These are phyloP conservation scores for Agapostemon virescens DNA, from an alignment of 2,888 invertebrate genomes.

Conservation along the genomic window DNA sequence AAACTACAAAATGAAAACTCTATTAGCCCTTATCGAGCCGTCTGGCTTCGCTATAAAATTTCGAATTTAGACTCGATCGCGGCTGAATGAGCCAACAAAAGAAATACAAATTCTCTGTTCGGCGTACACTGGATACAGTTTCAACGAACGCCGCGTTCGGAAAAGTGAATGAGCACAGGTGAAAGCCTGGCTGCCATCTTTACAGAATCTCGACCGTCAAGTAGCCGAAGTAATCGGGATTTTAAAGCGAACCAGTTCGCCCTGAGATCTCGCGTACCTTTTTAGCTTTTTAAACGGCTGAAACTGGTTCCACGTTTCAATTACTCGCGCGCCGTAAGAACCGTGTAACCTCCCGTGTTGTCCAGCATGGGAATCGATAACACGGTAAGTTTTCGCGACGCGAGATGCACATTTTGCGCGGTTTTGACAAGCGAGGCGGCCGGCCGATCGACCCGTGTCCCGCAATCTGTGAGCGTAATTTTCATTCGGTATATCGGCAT, in stretches of 20 bases:
- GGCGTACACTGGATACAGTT: background rate
- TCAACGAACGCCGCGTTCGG: background rate
- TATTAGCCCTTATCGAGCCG: background rate
- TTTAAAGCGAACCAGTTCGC: conserved; percentile 50
- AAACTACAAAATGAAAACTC: background rate
- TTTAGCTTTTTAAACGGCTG: background rate
- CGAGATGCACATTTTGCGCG: background rate
- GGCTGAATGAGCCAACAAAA: background rate
- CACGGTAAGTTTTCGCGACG: conserved; percentile 19
- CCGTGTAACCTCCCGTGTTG: background rate
- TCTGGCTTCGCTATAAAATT: background rate
- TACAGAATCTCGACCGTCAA: conserved; percentile 14
- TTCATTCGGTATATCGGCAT: conserved; percentile 9
- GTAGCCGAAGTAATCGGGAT: background rate
- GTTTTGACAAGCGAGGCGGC: background rate
- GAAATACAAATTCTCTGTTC: background rate
- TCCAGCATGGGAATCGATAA: conserved; percentile 37
- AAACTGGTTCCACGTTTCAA: conserved; percentile 52
- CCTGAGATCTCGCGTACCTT: conserved; percentile 26
- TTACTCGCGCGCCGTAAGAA: conserved; percentile 38
- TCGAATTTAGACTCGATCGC: background rate
- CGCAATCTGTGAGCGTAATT: background rate
- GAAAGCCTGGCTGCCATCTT: conserved; percentile 10
- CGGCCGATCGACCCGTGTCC: background rate
- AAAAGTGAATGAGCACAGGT: conserved; percentile 12